Evolutionary conservation across 2,797 vertebrate genomes (phyloP).

Genomic region (Molossus molossus): DNA sequence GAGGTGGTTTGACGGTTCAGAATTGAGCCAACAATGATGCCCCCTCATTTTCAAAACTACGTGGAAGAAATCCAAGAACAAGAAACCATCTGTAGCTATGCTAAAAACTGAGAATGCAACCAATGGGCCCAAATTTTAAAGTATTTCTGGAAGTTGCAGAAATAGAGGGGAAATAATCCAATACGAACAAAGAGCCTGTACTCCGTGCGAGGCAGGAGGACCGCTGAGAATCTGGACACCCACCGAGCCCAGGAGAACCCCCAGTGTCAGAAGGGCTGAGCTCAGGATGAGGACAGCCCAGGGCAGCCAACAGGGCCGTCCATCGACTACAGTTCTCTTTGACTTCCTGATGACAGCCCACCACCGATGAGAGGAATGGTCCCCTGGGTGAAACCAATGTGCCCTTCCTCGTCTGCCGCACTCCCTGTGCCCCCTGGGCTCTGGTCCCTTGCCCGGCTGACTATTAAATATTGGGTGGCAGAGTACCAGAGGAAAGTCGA

Average conservation of each 20-base stretch:
- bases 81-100: background rate
- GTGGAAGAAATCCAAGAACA: background rate
- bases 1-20: background rate
- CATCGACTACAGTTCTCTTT: fast-evolving
- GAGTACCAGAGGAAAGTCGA: background rate
- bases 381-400: background rate
- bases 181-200: background rate
- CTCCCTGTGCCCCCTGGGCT: background rate
- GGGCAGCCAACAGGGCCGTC: fast-evolving
- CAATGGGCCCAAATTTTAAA: background rate
- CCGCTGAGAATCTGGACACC: background rate
- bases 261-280: background rate
- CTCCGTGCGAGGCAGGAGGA: background rate
- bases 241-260: background rate
- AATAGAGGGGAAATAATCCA: background rate
- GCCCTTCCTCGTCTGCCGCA: background rate
- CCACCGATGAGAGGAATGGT: fast-evolving
- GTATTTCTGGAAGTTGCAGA: constrained; percentile 27
- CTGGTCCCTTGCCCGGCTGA: background rate
- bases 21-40: background rate
- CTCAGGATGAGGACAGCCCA: fast-evolving
- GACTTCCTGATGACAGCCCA: background rate
- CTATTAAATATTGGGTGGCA: background rate
- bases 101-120: background rate
- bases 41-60: background rate